Base-by-base conservation (phyloP, 2,888 invertebrate genomes). In the Argyra leucocephala region DNA sequence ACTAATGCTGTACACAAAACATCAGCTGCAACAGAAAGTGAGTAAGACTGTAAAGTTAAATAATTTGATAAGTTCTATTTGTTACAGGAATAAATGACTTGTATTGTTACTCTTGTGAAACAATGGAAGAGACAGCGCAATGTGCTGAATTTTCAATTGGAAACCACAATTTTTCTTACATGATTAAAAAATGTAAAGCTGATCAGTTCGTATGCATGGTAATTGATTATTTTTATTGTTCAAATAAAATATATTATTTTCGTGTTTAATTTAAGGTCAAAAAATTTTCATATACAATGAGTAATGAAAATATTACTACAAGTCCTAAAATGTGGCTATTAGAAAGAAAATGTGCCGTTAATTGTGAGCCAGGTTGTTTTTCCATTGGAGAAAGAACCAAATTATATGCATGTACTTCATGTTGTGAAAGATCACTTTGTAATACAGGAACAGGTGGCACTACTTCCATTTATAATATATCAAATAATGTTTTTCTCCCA, bases 331-430 rank as follows among this genome's bases (percentile, higher is more conserved):
- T 91, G 83, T 93, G 93, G 92, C 87, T 91, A 0, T 75, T 93
- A 66, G 90, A 92, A 76, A 83, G 93, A 15, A 89, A 90, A 75
- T 93, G 93, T 75, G 85, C 90, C 0, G 87, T 87, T 72, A 88
- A 86, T 73, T 94, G 93, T 78, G 91, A 93, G 71, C 86, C 91
- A 0, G 93, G 92, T 15, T 93, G 93, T 79, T 92, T 93, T 73
- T 85, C 93, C 63, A 92, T 94, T 70, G 93, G 93, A 0, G 93
- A 94, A 76, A 81, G 93, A 63, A 93, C 92, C 6, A 93, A 93
- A 75, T 80, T 94, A 1, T 90, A 90, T 78, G 90, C 92, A 18
- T 93, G 93, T 77, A 92, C 91, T 0, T 88, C 90, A 0, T 93
- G 93, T 75, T 93, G 93, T 77, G 87, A 87, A 69, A 84, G 85